Base-by-base conservation (phyloP, 1,140 invertebrate genomes). In the Lordiphosa stackelbergi region DNA sequence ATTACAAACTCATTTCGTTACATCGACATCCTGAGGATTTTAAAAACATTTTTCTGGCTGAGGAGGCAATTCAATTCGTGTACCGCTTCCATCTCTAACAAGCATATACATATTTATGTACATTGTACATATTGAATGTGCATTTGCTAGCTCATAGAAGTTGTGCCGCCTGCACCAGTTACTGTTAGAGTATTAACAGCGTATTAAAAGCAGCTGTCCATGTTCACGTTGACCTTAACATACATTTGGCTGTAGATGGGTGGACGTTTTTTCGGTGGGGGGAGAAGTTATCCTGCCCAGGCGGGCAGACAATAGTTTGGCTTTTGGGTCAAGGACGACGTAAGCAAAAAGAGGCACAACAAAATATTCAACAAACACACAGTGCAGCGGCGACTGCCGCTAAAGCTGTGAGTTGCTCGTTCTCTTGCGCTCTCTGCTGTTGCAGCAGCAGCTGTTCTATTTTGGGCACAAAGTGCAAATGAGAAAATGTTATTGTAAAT, bases 251-350 rank as follows among this genome's bases (percentile, higher is more conserved):
- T 24, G 22, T 24, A 24, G 22, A 5, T 24, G 22, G 22, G 22
- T 59, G 28, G 28, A 31, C 8, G 7, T 31, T 7, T 8, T 7
- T 31, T 31, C 28, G 7, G 7, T 8, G 28, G 28, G 28, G 28
- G 28, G 28, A 31, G 7, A 31, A 8, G 28, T 31, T 31, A 31
- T 31, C 28, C 28, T 31, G 28, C 28, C 28, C 4, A 1, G 43
- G 36, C n/a, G 10, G 6, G 3, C 7, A 24, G 22, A n/a, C 8
- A 13, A n/a, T 3, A 10, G 5, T 9, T 3, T 13, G 53, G 16
- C 45, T 69, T 61, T 36, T 69, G 46, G 65, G 66, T 69, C 66
- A 69, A 69, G 66, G 66, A 69, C 66, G 46, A 31, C 36, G 19
- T 51, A 8, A 31, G 53, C 45, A 37, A 55, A 69, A 69, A 52